phyloP scores from a whole-genome alignment of 2,888 invertebrate species.

The Microplitis deprimator region DNA sequence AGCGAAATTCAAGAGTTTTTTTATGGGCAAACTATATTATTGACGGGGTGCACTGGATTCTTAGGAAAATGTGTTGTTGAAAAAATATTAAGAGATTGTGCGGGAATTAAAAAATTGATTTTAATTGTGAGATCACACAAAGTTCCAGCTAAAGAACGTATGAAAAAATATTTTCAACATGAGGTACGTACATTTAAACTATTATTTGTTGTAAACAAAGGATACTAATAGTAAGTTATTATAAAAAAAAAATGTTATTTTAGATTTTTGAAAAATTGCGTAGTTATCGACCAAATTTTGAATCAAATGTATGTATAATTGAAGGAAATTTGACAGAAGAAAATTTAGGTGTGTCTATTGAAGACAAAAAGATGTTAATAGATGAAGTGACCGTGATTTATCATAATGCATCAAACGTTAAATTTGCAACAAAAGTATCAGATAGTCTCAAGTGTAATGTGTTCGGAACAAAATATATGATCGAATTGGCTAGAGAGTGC shows the following conservation, averaged over 20 bases:
- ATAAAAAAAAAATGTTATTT: slow-evolving; percentile 29
- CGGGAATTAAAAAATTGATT: slow-evolving; percentile 55
- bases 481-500: slow-evolving; percentile 58
- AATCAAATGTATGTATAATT: slow-evolving; percentile 49
- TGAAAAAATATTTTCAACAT: slow-evolving; percentile 50
- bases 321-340: slow-evolving; percentile 52
- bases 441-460: slow-evolving; percentile 53
- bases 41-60: slow-evolving; percentile 58
- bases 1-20: slow-evolving; percentile 57
- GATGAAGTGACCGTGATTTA: slow-evolving; percentile 56
- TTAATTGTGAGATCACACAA: slow-evolving; percentile 49
- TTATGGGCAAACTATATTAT: slow-evolving; percentile 55
- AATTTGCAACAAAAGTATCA: slow-evolving; percentile 49
- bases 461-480: slow-evolving; percentile 54
- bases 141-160: slow-evolving; percentile 40
- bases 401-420: slow-evolving; percentile 55
- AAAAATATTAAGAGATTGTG: slow-evolving; percentile 56
- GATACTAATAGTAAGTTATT: background rate
- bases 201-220: background rate
- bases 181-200: slow-evolving; percentile 48
- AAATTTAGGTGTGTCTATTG: slow-evolving; percentile 52
- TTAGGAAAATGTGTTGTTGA: slow-evolving; percentile 57
- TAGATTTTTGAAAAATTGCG: slow-evolving; percentile 58
- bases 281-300: slow-evolving; percentile 47
- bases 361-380: slow-evolving; percentile 46